phyloP scores from a whole-genome alignment of 1,140 invertebrate genomes.

The Penaeus vannamei region DNA sequence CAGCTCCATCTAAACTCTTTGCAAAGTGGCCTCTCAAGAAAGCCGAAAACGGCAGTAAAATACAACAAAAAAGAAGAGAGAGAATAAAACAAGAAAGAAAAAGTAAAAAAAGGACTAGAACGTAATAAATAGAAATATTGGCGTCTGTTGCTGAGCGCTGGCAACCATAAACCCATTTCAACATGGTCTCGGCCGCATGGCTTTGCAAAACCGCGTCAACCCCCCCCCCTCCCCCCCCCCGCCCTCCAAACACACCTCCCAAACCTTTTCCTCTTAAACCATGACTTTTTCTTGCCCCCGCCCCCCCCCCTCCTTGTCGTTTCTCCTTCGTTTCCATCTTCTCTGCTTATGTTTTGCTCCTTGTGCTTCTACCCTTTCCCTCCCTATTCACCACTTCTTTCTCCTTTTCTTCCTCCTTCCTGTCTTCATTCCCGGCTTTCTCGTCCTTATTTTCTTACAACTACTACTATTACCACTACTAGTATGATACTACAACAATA shows the following conservation, averaged over 20 bases:
- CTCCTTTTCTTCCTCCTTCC: too few relatives aligned
- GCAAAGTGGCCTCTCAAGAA: not conserved
- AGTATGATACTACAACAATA: too few relatives aligned
- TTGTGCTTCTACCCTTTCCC: too few relatives aligned
- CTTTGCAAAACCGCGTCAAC: too few relatives aligned
- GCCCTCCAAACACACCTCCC: not conserved
- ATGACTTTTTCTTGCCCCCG: not conserved
- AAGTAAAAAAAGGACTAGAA: not conserved
- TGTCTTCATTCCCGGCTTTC: too few relatives aligned
- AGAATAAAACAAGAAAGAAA: not conserved
- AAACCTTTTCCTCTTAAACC: not conserved
- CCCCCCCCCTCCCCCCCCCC: not conserved
- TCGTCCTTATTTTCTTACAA: too few relatives aligned
- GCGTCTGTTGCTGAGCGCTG: constrained; percentile 34
- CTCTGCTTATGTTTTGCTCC: not conserved
- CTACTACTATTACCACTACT: too few relatives aligned
- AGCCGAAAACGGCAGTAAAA: constrained; percentile 8
- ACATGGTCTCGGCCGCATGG: constrained; percentile 1
- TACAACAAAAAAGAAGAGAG: constrained; percentile 3
- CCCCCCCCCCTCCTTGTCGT: not conserved
- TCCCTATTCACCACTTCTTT: too few relatives aligned
- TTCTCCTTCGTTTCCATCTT: not conserved
- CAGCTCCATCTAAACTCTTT: not conserved
- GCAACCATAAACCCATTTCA: constrained; percentile 39
- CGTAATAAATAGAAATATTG: not conserved